Percentiles rank a stretch among this genome's conserved stretches.
phyloP scores from a whole-genome alignment of 2,797 vertebrate species.

The Pterois miles region DNA sequence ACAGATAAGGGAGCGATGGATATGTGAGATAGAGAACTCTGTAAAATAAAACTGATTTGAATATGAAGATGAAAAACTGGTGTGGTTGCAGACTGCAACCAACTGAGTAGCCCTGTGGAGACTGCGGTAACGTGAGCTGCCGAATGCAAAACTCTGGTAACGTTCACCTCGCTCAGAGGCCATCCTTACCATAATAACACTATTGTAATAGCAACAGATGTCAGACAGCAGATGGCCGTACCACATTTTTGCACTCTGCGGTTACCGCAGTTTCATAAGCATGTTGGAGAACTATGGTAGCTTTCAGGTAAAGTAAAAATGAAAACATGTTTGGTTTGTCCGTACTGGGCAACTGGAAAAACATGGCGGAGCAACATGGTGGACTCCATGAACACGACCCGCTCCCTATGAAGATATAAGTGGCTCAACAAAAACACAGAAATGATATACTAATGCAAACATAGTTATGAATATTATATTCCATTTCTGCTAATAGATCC shows the following conservation, averaged over 20 bases:
- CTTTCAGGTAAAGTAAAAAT: no score
- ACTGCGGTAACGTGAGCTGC: neutral
- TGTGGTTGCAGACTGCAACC: neutral
- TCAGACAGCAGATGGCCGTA: neutral
- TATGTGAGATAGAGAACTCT: neutral
- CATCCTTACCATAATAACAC: no score
- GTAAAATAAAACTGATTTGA: neutral
- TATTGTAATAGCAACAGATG: neutral
- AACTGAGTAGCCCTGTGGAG: neutral
- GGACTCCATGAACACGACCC: no score
- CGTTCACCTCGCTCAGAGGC: no score
- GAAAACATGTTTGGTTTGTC: no score
- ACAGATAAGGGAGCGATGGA: no score
- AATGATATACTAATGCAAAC: neutral
- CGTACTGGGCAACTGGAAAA: no score
- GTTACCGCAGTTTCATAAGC: no score
- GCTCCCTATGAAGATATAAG: no score
- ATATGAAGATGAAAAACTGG: neutral
- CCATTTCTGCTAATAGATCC: neutral
- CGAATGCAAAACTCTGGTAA: neutral
- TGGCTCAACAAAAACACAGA: no score
- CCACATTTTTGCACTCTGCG: no score
- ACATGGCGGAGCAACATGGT: rapidly evolving
- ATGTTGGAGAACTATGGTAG: no score
- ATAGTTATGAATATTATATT: neutral